Evolutionary conservation across 2,888 invertebrate species (phyloP), one percentile per base, ranked within the genome.

Genomic region (Brachycybe producta): DNA sequence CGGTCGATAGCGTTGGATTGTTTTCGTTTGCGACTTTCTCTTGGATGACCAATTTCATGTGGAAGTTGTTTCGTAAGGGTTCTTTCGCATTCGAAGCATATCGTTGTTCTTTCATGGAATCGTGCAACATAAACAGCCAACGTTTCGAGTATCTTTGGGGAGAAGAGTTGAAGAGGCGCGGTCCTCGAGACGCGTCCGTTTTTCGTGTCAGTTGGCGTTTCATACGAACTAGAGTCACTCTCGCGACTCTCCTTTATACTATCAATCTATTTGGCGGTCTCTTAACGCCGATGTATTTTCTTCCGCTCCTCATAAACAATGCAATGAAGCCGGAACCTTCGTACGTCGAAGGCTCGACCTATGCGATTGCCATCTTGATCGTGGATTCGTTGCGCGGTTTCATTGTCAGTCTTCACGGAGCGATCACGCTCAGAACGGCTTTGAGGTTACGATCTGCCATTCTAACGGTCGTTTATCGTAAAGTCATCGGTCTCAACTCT

Each of bases 141-240:
- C 72, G 74, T 55, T 60, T 76, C 30, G 73, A 72, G 55, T 61
- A 66, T 49, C 58, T 74, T 35, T 75, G 75, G 75, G 66, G 69
- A 46, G 67, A 71, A 45, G 75, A 75, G 57, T 56, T 73, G 19
- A 63, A 64, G 32, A 63, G 58, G 49, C 61, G 64, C 39, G 73
- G 73, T 0, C 64, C 66, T 11, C 62, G 64, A 15, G 65, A 66
- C 15, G 72, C 74, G 4, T 73, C 72, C 1, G 67, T 76, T 52
- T 60, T 65, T 2, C 59, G 62, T 28, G 72, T 68, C 2, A 64
- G 71, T 2, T 71, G 72, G 68, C 63, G 64, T 56, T 74, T 74
- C 56, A 64, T 70, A 38, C 61, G 69, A 45, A 72, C 71, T 13
- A 63, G 75, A 40, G 59, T 73, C 36, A 58, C 70, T 8, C 47